Conservation (phyloP, 2,113 vertebrate species). For the Harpagus bidentatus region DNA sequence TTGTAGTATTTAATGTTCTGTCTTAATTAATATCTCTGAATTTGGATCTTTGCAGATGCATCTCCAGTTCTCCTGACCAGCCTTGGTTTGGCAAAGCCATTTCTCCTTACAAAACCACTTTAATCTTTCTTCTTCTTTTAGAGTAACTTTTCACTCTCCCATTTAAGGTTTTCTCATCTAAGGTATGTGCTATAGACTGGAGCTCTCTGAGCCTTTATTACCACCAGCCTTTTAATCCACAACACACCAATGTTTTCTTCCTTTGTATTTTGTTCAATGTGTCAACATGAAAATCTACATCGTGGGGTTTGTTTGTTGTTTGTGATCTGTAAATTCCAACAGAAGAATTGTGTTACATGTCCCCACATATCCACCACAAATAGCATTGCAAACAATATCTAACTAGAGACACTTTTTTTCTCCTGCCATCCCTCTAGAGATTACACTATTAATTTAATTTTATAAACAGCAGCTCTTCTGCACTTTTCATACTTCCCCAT, state of each 20-base stretch:
- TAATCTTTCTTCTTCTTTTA: background rate
- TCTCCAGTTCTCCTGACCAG: background rate
- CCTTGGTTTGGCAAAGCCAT: background rate
- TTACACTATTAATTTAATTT: background rate
- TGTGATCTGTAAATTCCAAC: background rate
- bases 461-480: background rate
- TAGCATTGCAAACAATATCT: background rate
- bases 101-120: background rate
- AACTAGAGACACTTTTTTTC: background rate
- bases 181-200: background rate
- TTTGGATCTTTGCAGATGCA: slow-evolving; percentile 9
- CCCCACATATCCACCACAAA: background rate
- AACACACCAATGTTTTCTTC: background rate
- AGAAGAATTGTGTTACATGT: background rate
- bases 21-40: slow-evolving; percentile 42
- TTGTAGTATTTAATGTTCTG: background rate
- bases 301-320: background rate
- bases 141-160: background rate
- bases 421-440: background rate
- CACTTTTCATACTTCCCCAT: background rate
- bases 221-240: background rate
- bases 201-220: background rate
- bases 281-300: background rate
- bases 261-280: background rate
- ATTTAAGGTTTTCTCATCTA: background rate